A percentile compares a stretch with the other conserved stretches of the same genome.
These are phyloP conservation scores for Hyphantria cunea DNA, from an alignment of 1,140 invertebrate genomes.

Conservation along the genomic window DNA sequence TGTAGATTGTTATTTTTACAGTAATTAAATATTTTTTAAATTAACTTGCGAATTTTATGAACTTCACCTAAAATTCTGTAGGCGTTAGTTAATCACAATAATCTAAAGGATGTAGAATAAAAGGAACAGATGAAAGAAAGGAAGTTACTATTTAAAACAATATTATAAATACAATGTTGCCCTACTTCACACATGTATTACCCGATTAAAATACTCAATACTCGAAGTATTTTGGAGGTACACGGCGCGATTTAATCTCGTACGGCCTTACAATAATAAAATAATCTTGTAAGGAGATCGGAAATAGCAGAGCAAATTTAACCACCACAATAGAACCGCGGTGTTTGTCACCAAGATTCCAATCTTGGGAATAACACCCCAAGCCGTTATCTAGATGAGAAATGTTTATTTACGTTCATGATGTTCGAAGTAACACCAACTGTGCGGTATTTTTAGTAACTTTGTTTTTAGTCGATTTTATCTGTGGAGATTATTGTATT, in stretches of 20 bases:
- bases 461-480: neutral
- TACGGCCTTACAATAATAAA: slow-evolving; percentile 63
- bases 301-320: slow-evolving; percentile 76
- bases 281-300: slow-evolving; percentile 72
- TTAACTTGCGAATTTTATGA: no score
- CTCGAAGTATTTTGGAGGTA: slow-evolving; percentile 26
- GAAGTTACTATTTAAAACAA: no score
- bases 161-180: neutral
- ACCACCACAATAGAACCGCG: slow-evolving; percentile 66
- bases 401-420: slow-evolving; percentile 62
- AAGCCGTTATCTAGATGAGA: slow-evolving; percentile 57
- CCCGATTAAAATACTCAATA: slow-evolving; percentile 22
- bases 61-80: no score
- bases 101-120: no score
- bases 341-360: slow-evolving; percentile 70
- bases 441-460: neutral
- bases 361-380: slow-evolving; percentile 58
- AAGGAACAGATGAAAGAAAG: no score
- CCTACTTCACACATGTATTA: neutral
- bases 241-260: slow-evolving; percentile 35
- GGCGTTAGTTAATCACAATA: no score
- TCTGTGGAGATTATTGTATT: no score
- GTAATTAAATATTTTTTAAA: no score
- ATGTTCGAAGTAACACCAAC: slow-evolving; percentile 32
- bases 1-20: no score